A percentile compares a stretch with the other conserved stretches of the same genome.
phyloP scores from a whole-genome alignment of 2,888 invertebrate species.

The Sceliomorpha sp. region DNA sequence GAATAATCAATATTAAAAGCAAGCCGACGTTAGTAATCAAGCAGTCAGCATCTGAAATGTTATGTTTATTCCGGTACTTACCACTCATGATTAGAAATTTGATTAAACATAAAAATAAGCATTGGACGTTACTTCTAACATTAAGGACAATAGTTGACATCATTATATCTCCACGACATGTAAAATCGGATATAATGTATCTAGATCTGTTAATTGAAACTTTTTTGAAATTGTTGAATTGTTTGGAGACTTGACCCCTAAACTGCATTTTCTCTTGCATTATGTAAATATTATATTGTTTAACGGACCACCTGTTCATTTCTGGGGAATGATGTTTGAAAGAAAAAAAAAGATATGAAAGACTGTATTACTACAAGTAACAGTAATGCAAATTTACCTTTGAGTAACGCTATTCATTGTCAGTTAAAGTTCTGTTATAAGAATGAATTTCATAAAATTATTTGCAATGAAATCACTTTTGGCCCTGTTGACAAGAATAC shows the following conservation, averaged over 20 bases:
- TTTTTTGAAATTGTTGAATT: constrained; percentile 17
- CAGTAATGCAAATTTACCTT: constrained; percentile 21
- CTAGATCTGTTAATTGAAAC: constrained; percentile 7
- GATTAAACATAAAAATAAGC: constrained; percentile 26
- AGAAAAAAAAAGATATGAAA: constrained; percentile 30
- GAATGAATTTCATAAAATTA: constrained; percentile 11
- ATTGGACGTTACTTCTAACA: constrained; percentile 31
- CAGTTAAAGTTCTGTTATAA: constrained; percentile 26
- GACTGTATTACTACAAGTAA: constrained; percentile 8
- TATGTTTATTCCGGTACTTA: constrained; percentile 21
- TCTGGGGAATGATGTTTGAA: constrained; percentile 37
- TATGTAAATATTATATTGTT: constrained; percentile 16
- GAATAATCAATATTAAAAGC: neutral
- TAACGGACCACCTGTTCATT: constrained; percentile 37
- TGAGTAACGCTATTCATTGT: constrained; percentile 19
- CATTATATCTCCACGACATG: constrained; percentile 18
- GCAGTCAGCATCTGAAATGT: constrained; percentile 25
- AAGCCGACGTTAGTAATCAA: constrained; percentile 4
- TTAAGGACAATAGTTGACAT: constrained; percentile 31
- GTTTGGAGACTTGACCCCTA: constrained; percentile 28
- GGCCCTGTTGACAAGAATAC: constrained; percentile 18
- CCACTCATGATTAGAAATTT: constrained; percentile 32
- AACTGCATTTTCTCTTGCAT: constrained; percentile 39
- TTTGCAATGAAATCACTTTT: constrained; percentile 5
- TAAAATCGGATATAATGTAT: constrained; percentile 8